Conservation (phyloP, 2,888 invertebrate species). For the Athetis lepigone region DNA sequence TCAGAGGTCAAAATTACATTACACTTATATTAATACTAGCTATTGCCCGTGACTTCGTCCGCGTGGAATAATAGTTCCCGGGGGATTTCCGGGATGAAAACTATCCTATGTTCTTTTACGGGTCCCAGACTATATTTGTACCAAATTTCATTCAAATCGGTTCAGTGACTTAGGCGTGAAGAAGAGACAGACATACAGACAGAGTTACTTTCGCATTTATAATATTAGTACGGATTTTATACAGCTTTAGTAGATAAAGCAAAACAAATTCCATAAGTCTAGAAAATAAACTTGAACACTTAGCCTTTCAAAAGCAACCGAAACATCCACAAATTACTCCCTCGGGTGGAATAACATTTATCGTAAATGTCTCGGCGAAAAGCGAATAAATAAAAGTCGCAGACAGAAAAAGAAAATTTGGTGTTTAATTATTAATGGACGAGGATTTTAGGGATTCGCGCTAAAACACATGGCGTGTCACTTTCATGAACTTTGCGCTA, state of each 20-base stretch:
- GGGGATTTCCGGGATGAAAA: too few relatives aligned
- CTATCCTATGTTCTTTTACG: too few relatives aligned
- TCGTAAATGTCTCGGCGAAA: conserved; percentile 14
- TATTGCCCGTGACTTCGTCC: too few relatives aligned
- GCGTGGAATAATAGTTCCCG: too few relatives aligned
- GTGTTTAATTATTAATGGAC: conserved; percentile 32
- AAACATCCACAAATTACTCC: conserved; percentile 25
- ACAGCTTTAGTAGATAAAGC: background rate
- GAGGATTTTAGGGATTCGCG: conserved; percentile 1
- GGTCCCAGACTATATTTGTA: too few relatives aligned
- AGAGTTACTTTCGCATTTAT: too few relatives aligned
- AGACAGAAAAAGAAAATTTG: conserved; percentile 23
- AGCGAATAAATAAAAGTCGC: conserved; percentile 4
- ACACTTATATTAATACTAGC: too few relatives aligned
- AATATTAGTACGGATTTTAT: too few relatives aligned
- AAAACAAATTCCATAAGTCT: background rate
- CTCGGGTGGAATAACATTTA: conserved; percentile 28
- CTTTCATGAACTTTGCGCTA: background rate
- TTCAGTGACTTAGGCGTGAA: too few relatives aligned
- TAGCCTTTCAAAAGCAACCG: background rate
- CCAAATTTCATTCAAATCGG: too few relatives aligned
- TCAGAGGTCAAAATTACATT: too few relatives aligned
- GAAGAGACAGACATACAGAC: too few relatives aligned
- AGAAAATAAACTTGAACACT: conserved; percentile 1
- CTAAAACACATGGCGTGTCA: conserved; percentile 16